Evolutionary conservation across 2,888 invertebrate genomes (phyloP), one percentile per base, ranked within the genome.

Genomic region (Dyspetes luteomarginatus): DNA sequence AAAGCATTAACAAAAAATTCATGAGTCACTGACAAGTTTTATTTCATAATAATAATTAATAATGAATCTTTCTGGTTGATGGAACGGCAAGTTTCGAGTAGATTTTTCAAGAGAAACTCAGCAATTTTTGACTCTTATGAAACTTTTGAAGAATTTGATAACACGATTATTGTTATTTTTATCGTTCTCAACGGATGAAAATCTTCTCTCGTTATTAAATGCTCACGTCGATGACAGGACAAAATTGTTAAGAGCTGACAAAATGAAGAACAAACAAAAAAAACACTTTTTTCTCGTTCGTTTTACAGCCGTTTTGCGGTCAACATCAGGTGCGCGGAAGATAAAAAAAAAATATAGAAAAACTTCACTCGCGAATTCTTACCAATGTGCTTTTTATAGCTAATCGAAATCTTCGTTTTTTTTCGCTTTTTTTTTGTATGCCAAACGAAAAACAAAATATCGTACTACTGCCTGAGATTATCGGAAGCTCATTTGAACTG

Each of bases 321-420:
- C 64, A 65, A 77, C 69, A 67, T 45, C 58, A 55, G 67, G 55
- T 62, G 76, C 67, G 72, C 52, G 58, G n/a, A 28, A 56, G 12
- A 41, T 1, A 62, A 26, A 22, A 24, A 26, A 52, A 55, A 60
- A 76, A 24, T n/a, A n/a, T n/a, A 69, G 30, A 67, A 76, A 72
- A 72, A 71, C 68, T 81, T 81, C 81, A 81, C 77, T 69, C 52
- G 73, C 73, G 69, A 60, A 62, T 69, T 60, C 60, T 64, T 77
- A 73, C 77, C 73, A 58, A 73, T n/a, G 28, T 60, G 22, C 15
- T 4, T n/a, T 26, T 43, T 43, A 30, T 45, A 19, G 12, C 24
- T 45, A 17, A 45, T 67, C 28, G 2, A 50, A 72, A 17, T n/a
- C n/a, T n/a, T n/a, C 17, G 4, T 43, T 36, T 73, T 26, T 55